phyloP scores from a whole-genome alignment of 2,888 invertebrate genomes.

The Sicus ferrugineus region DNA sequence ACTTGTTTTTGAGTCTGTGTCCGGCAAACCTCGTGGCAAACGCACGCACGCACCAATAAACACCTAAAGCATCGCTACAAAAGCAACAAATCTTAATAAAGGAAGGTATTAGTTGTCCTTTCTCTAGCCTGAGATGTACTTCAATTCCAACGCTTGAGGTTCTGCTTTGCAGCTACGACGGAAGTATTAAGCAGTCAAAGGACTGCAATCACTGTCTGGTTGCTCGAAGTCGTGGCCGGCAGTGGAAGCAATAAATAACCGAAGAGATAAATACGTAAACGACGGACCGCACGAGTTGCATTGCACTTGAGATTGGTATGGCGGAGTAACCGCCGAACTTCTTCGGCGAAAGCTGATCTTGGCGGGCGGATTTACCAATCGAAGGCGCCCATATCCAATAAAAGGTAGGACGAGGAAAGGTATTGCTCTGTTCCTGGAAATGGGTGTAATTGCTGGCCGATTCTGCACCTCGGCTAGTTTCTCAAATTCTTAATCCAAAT shows the following conservation, averaged over 20 bases:
- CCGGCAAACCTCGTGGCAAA: conserved; percentile 35
- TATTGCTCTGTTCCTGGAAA: no score
- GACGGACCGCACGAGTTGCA: not conserved
- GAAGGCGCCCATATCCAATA: no score
- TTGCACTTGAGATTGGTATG: no score
- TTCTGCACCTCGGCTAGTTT: no score
- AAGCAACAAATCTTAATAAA: conserved; percentile 40
- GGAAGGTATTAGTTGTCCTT: conserved; percentile 33
- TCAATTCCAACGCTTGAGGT: not conserved
- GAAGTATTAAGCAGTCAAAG: conserved; percentile 24
- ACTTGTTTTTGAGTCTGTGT: conserved; percentile 57
- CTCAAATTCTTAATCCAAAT: no score
- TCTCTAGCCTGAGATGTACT: conserved; percentile 10
- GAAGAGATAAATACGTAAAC: not conserved
- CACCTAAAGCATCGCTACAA: conserved; percentile 21
- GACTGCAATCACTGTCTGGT: not conserved
- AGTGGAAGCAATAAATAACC: not conserved
- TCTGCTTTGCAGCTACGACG: not conserved
- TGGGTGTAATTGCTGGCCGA: no score
- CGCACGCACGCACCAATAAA: conserved; percentile 5
- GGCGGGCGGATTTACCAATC: no score
- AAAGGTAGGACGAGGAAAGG: no score
- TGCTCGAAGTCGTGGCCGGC: not conserved
- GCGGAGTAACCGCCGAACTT: no score
- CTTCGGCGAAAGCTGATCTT: no score